Percentiles rank a stretch among this genome's conserved stretches.
Evolutionary conservation across 92 coral and sea anemone genomes (phyloP).

Genomic region (Porites lobata): DNA sequence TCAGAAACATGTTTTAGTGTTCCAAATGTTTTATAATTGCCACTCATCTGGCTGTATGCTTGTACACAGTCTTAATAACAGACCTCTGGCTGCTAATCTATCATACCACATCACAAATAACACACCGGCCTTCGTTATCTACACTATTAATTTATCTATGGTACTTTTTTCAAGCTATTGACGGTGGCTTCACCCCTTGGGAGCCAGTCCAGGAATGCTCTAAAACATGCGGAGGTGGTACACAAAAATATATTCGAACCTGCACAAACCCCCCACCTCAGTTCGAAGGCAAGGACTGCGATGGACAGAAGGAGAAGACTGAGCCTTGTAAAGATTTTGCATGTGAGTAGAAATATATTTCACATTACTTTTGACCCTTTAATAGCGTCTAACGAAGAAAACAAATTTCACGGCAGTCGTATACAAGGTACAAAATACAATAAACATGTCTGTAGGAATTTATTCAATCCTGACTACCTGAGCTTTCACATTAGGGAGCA

Average conservation of each 20-base stretch:
- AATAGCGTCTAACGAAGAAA: no score
- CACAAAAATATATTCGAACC: slow-evolving; percentile 21
- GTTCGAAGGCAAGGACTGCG: slow-evolving; percentile 18
- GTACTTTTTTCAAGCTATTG: slow-evolving; percentile 17
- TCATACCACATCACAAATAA: background rate
- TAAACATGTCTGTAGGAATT: no score
- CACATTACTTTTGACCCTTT: background rate
- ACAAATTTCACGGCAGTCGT: no score
- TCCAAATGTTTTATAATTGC: no score
- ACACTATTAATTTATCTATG: background rate
- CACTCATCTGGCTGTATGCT: background rate
- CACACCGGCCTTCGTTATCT: background rate
- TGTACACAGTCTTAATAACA: background rate
- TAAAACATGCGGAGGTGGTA: slow-evolving; percentile 30
- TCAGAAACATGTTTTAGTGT: no score
- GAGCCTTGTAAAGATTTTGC: slow-evolving; percentile 20
- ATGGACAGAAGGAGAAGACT: slow-evolving; percentile 12
- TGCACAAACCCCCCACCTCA: slow-evolving; percentile 33
- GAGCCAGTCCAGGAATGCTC: slow-evolving; percentile 30
- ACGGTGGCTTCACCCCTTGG: slow-evolving; percentile 37
- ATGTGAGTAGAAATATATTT: slow-evolving; percentile 17
- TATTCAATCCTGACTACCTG: no score
- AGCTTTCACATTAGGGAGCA: no score
- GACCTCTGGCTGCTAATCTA: background rate
- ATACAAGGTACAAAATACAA: no score